Percentiles rank a stretch among this genome's conserved stretches.
phyloP scores from a whole-genome alignment of 1,140 invertebrate genomes.

The Microplitis mediator region DNA sequence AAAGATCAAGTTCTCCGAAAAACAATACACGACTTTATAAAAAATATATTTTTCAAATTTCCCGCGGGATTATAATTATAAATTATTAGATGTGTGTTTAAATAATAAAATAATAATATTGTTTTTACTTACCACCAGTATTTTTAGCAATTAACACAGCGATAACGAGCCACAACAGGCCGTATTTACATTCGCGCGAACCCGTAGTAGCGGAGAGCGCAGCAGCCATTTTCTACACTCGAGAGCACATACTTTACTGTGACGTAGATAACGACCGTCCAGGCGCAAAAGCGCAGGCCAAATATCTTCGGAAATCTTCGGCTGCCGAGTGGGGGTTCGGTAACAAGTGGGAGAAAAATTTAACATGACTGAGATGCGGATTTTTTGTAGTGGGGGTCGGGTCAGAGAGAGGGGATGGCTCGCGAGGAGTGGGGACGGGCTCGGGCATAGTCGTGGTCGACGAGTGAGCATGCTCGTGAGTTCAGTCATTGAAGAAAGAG shows the following conservation, averaged over 20 bases:
- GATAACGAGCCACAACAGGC: conserved; percentile 46
- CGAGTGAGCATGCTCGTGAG: background rate
- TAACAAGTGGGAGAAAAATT: background rate
- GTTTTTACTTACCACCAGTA: conserved; percentile 49
- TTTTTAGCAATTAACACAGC: conserved; percentile 44
- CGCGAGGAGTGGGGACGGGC: background rate
- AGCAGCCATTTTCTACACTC: conserved; percentile 60
- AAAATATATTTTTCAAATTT: background rate
- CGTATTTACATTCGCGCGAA: conserved; percentile 55
- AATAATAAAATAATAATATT: background rate
- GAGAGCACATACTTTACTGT: conserved; percentile 61
- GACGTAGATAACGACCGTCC: conserved; percentile 47
- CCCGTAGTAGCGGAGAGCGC: conserved; percentile 45
- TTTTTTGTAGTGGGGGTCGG: too few relatives aligned
- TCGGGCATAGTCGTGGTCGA: conserved; percentile 8
- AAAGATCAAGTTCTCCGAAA: background rate
- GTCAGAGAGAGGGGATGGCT: background rate
- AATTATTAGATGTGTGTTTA: background rate
- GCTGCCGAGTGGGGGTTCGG: background rate
- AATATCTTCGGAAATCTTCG: background rate
- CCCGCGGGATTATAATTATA: background rate
- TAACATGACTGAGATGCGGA: too few relatives aligned
- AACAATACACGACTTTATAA: background rate
- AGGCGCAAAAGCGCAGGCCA: conserved; percentile 40
- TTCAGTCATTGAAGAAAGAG: background rate